Evolutionary conservation across 64 coral and sea anemone species (phyloP).

Genomic region (Pocillopora damicornis): DNA sequence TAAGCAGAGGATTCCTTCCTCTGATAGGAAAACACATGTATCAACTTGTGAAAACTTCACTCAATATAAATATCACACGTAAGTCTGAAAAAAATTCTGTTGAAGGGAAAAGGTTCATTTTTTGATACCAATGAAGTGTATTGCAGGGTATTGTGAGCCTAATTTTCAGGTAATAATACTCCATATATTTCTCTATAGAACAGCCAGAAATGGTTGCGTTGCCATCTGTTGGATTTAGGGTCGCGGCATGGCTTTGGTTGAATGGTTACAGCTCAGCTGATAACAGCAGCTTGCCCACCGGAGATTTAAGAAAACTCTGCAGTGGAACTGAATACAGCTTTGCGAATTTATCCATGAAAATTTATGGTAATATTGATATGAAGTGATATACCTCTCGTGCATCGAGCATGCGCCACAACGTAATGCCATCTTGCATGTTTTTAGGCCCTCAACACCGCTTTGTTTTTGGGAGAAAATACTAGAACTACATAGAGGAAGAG

Average conservation of each 20-base stretch:
- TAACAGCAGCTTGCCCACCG: constrained; percentile 5
- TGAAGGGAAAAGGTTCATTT: neutral
- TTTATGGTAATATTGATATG: neutral
- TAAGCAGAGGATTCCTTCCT: constrained; percentile 30
- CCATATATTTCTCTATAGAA: neutral
- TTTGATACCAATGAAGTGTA: neutral
- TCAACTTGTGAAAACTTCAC: neutral
- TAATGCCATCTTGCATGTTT: neutral
- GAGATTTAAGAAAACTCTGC: neutral
- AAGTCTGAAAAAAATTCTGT: neutral
- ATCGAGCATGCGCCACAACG: neutral
- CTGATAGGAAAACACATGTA: constrained; percentile 33
- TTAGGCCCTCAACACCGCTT: too few species aligned
- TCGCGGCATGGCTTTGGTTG: constrained; percentile 35
- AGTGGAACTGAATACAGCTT: constrained; percentile 41
- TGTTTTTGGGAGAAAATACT: too few species aligned
- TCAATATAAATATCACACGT: constrained; percentile 7
- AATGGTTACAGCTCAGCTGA: constrained; percentile 16
- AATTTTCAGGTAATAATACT: neutral
- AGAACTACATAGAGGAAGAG: too few species aligned
- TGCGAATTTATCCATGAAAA: neutral
- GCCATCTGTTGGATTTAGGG: constrained; percentile 13
- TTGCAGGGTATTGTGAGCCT: neutral
- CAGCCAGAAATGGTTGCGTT: constrained; percentile 20
- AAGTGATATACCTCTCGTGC: neutral